Percentiles rank a stretch among this genome's conserved stretches.
Evolutionary conservation across 1,140 invertebrate genomes (phyloP).

Genomic region (Drosophila neocordata): DNA sequence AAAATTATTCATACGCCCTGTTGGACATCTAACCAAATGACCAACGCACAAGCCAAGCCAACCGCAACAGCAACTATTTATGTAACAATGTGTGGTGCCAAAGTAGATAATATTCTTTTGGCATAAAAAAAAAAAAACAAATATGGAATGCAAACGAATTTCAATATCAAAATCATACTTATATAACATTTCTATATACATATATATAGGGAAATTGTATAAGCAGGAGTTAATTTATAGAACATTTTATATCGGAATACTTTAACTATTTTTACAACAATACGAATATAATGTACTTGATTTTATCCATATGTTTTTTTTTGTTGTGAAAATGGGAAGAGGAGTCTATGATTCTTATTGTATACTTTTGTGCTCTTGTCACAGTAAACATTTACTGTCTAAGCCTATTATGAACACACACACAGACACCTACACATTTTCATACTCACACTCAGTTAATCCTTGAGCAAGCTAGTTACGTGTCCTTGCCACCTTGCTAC

Average conservation of each 20-base stretch:
- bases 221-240: too few relatives aligned
- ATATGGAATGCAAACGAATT: neutral
- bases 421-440: neutral
- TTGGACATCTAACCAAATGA: constrained; percentile 26
- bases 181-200: neutral
- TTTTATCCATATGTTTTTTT: neutral
- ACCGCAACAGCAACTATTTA: constrained; percentile 64
- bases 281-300: neutral
- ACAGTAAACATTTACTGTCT: constrained; percentile 14
- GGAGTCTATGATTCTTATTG: too few relatives aligned
- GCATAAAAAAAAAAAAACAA: too few relatives aligned
- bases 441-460: constrained; percentile 2
- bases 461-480: constrained; percentile 21
- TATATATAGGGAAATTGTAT: too few relatives aligned
- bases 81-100: constrained; percentile 9
- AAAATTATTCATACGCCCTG: constrained; percentile 59
- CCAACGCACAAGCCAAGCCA: constrained; percentile 6
- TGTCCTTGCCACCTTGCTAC: neutral
- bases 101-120: neutral
- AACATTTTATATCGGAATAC: neutral
- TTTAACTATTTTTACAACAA: neutral
- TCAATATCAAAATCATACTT: neutral
- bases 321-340: neutral
- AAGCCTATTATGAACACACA: constrained; percentile 6
- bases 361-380: neutral